Percentiles rank a stretch among this genome's conserved stretches.
These are phyloP conservation scores for Aurelia sp. DNA, from an alignment of 30 jellyfish, hydroid and myxozoan species.

Conservation along the genomic window DNA sequence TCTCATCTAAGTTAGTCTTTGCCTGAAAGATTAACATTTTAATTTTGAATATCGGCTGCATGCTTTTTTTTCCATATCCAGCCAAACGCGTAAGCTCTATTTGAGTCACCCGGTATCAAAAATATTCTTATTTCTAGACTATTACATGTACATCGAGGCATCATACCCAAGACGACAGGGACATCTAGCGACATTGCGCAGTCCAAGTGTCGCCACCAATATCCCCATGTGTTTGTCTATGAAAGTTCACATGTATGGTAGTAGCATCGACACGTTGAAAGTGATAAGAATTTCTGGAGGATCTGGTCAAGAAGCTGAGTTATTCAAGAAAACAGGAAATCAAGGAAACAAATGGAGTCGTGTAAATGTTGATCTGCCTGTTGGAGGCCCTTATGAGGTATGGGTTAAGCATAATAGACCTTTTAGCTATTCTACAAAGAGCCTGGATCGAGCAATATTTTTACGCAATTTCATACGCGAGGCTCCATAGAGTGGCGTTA, in stretches of 20 bases:
- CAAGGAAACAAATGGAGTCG: slow-evolving; percentile 32
- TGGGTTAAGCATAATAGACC: too few species aligned
- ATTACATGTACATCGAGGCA: slow-evolving; percentile 43
- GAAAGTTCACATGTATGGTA: slow-evolving; percentile 41
- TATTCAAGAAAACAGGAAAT: slow-evolving; percentile 19
- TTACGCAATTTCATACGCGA: too few species aligned
- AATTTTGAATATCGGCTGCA: too few species aligned
- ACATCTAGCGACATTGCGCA: slow-evolving; percentile 26
- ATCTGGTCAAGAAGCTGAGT: background rate
- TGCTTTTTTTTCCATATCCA: too few species aligned
- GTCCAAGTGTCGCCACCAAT: slow-evolving; percentile 28
- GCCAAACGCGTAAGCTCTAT: too few species aligned
- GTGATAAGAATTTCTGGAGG: slow-evolving; percentile 1
- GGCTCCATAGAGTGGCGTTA: too few species aligned
- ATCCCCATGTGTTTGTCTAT: slow-evolving; percentile 27
- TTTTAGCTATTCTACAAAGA: too few species aligned
- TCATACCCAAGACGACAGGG: slow-evolving; percentile 60
- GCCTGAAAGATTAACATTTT: too few species aligned
- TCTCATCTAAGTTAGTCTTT: too few species aligned
- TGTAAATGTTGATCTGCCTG: slow-evolving; percentile 12
- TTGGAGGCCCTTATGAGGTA: slow-evolving; percentile 13
- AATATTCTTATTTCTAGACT: slow-evolving; percentile 7
- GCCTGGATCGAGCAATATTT: too few species aligned
- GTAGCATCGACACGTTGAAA: background rate
- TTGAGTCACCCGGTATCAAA: too few species aligned